These are phyloP conservation scores for Lordiphosa andalusiaca DNA, from an alignment of 2,888 invertebrate genomes.

Conservation along the genomic window DNA sequence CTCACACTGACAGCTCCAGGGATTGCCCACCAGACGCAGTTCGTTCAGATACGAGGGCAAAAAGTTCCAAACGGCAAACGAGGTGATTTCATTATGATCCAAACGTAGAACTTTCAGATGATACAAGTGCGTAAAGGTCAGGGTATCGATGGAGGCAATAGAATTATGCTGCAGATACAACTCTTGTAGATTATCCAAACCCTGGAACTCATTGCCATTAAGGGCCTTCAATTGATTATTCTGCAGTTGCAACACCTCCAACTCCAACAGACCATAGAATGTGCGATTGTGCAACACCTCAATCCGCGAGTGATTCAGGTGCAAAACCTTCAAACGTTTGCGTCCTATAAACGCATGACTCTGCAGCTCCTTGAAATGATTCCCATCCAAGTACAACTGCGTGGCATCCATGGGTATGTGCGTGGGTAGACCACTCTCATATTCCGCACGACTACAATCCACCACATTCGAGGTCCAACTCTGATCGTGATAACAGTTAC, in stretches of 20 bases:
- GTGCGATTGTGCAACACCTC: slow-evolving; percentile 93
- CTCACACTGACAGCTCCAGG: slow-evolving; percentile 93
- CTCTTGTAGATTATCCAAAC: slow-evolving; percentile 90
- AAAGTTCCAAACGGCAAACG: slow-evolving; percentile 89
- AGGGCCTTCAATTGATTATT: slow-evolving; percentile 90
- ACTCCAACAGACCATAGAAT: slow-evolving; percentile 91
- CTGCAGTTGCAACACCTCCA: slow-evolving; percentile 91
- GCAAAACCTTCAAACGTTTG: slow-evolving; percentile 92
- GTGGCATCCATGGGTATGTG: slow-evolving; percentile 97
- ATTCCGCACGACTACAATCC: slow-evolving; percentile 91
- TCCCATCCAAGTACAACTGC: slow-evolving; percentile 95
- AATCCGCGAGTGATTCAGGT: slow-evolving; percentile 93
- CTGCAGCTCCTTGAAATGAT: slow-evolving; percentile 91
- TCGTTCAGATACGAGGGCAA: slow-evolving; percentile 84
- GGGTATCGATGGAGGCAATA: slow-evolving; percentile 90
- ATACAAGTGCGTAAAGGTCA: slow-evolving; percentile 90
- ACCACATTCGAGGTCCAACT: slow-evolving; percentile 96
- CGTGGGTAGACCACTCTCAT: slow-evolving; percentile 89
- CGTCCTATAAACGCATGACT: slow-evolving; percentile 96
- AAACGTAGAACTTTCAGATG: slow-evolving; percentile 91
- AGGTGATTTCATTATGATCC: slow-evolving; percentile 90
- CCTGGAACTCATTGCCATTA: slow-evolving; percentile 91
- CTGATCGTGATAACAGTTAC: slow-evolving; percentile 96
- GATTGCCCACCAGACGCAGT: slow-evolving; percentile 88
- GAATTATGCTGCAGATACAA: slow-evolving; percentile 93